Evolutionary conservation across 1,140 invertebrate genomes (phyloP), one percentile per base, ranked within the genome.

Genomic region (Palaemon carinicauda): DNA sequence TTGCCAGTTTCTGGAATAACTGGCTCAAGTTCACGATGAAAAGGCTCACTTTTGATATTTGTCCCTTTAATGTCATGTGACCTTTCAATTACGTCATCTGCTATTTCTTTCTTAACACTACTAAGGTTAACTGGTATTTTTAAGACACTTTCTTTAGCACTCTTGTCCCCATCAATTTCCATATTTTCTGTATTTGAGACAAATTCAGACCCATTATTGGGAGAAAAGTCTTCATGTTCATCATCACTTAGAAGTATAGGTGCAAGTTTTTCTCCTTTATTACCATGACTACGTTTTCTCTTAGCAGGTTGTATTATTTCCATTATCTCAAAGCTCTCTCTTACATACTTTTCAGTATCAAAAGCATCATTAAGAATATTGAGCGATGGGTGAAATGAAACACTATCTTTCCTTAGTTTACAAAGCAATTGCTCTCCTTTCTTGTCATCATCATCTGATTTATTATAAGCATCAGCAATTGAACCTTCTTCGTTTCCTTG

Each of bases 311-410:
- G 65, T 31, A 65, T 80, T 27, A 86, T 80, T 19, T 86, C 84
- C 84, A 86, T 86, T 53, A 86, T 86, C 24, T 86, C 84, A 71
- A 77, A 86, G 0, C 77, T 86, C 15, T 80, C 77, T 56, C 80
- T 86, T 52, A 86, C 80, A 14, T 80, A 86, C 21, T 77, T 78
- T 79, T 80, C 77, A 73, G 80, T 73, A 53, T 80, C 84, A 15
- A 60, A 50, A 9, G 80, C 24, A 80, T 31, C 73, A 9, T 73
- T 86, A 12, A 60, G 77, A 73, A 79, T 54, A 29, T 41, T 41
- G 41, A 41, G 41, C 7, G 41, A 41, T 41, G 41, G 41, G 12
- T 41, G 7, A 41, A 0, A 9, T 41, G 41, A 41, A 12, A 12
- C 41, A 41, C 41, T 9, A 41, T 41, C 41, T 41, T 41, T 41